Evolutionary conservation across 2,797 vertebrate species (phyloP), one percentile per base, ranked within the genome.

Genomic region (Parambassis ranga): DNA sequence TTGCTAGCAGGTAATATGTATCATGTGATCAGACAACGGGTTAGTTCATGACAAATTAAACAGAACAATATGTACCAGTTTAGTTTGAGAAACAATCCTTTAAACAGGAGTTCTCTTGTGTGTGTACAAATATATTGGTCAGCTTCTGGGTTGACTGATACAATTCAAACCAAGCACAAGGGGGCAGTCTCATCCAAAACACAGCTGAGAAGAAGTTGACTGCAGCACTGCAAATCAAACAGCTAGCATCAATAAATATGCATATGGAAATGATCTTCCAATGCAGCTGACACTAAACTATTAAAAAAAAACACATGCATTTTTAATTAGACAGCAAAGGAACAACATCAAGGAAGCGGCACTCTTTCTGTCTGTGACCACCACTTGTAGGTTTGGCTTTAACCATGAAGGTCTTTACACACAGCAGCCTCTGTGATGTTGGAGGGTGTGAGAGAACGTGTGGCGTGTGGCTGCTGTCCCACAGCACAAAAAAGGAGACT

Each of bases 161-260:
- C 23, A 50, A 10, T 42, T 76, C 8, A 65, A 61, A 49, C 1
- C 16, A 22, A 15, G 20, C 90, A 87, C 81, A 76, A 89, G 89
- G 75, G 77, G 87, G 83, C 75, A 80, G 67, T 79, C 64, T 86
- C 56, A 53, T 32, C 77, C 51, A 73, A 43, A 61, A 51, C 44
- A 68, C 65, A 79, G 57, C 50, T 35, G 41, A 32, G n/a, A 32
- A 59, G 30, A 39, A 15, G 49, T 46, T 44, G 24, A 46, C 51
- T 63, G 69, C 46, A 71, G 66, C 63, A 41, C 44, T 49, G 51
- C 64, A 74, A 67, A 48, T 26, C 41, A 44, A 44, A 62, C 9
- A 52, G 38, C 50, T 27, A 52, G 32, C 15, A 47, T 32, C 35
- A 8, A 65, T 32, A 42, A 51, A 47, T 39, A 60, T 46, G 33